Conservation (phyloP, 2,113 vertebrate genomes). For the Drymodes brunneopygia region DNA sequence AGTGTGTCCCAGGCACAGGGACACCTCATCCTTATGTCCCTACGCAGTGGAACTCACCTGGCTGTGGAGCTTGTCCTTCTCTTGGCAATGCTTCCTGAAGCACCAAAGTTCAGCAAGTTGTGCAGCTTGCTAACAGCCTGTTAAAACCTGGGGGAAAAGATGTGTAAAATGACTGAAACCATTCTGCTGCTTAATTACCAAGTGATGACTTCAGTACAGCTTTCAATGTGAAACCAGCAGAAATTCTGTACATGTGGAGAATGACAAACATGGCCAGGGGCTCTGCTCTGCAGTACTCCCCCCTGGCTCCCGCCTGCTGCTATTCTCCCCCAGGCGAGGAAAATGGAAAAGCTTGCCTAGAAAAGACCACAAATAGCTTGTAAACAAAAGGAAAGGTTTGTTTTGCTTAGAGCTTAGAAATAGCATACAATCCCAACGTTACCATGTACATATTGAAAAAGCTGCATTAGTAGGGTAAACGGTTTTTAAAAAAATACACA, state of each 20-base stretch:
- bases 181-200: neutral
- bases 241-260: neutral
- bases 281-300: neutral
- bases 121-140: neutral
- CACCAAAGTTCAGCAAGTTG: neutral
- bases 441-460: neutral
- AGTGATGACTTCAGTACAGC: neutral
- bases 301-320: neutral
- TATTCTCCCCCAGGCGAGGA: rapidly evolving
- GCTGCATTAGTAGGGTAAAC: neutral
- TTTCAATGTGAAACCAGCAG: neutral
- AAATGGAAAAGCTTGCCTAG: neutral
- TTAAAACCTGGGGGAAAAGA: neutral
- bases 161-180: neutral
- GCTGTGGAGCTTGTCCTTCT: neutral
- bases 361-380: neutral
- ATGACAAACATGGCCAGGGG: rapidly evolving
- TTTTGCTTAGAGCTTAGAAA: neutral
- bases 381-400: neutral
- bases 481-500: neutral
- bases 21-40: neutral
- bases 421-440: neutral
- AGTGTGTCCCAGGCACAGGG: neutral
- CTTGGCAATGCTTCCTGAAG: neutral
- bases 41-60: rapidly evolving